Percentiles rank a stretch among this genome's conserved stretches.
These are phyloP conservation scores for Centropus bengalensis DNA, from an alignment of 2,113 vertebrate species.

Conservation along the genomic window DNA sequence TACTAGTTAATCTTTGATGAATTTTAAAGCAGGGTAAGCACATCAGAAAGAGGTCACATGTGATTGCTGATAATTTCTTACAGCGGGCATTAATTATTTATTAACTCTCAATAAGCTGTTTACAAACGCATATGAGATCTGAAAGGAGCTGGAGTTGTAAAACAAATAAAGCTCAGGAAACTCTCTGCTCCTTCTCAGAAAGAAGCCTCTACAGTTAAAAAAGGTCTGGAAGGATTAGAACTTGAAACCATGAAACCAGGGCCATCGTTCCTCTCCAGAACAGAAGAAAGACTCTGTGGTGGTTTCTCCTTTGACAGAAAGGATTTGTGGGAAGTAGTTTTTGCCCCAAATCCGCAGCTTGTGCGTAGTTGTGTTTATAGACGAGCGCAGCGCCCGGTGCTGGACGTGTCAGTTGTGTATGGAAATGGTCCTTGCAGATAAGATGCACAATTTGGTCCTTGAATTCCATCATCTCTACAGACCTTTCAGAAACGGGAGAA, in stretches of 20 bases:
- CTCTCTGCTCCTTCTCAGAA: background rate
- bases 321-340: rapidly evolving
- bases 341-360: background rate
- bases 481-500: background rate
- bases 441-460: background rate
- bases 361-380: background rate
- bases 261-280: rapidly evolving
- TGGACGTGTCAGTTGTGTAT: background rate
- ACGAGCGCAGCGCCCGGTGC: rapidly evolving
- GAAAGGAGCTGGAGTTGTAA: background rate
- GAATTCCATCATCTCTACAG: background rate
- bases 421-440: background rate
- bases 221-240: background rate
- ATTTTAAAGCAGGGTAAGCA: conserved; percentile 28
- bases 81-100: background rate
- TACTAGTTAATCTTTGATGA: conserved; percentile 35
- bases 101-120: conserved; percentile 4
- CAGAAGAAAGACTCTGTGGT: rapidly evolving
- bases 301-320: background rate
- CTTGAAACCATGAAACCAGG: background rate
- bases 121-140: background rate
- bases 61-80: conserved; percentile 31
- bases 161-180: background rate
- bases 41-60: conserved; percentile 38
- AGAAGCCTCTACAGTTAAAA: background rate